Conservation (phyloP, 2,888 invertebrate genomes). For the Pachliopta kotzebuea region DNA sequence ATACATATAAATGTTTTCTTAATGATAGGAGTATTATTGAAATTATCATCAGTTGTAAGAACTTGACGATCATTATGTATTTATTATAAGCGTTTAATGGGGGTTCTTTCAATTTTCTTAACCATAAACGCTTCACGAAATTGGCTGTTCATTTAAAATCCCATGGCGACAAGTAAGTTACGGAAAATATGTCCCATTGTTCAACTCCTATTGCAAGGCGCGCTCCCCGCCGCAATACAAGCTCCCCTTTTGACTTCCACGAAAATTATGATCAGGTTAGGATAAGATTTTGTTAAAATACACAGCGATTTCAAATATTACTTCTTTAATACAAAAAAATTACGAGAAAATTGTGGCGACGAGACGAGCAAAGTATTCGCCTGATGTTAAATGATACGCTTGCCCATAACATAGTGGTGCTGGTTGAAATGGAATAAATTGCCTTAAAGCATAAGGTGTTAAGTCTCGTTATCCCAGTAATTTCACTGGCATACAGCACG, state of each 20-base stretch:
- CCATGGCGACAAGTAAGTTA: slow-evolving; percentile 50
- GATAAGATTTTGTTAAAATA: slow-evolving; percentile 33
- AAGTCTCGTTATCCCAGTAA: too few relatives aligned
- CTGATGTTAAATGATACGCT: too few relatives aligned
- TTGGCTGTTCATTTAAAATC: slow-evolving; percentile 46
- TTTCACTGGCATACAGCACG: too few relatives aligned
- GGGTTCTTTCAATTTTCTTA: slow-evolving; percentile 6
- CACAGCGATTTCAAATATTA: slow-evolving; percentile 10
- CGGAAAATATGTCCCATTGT: slow-evolving; percentile 61
- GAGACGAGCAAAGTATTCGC: too few relatives aligned
- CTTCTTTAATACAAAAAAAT: too few relatives aligned
- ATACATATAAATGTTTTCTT: too few relatives aligned
- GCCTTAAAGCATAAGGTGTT: too few relatives aligned
- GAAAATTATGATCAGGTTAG: slow-evolving; percentile 58
- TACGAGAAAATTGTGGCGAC: too few relatives aligned
- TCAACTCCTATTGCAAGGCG: slow-evolving; percentile 55
- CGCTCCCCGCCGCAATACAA: slow-evolving; percentile 49
- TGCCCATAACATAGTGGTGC: too few relatives aligned
- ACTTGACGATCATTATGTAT: not conserved
- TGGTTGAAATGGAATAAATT: too few relatives aligned
- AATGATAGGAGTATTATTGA: too few relatives aligned
- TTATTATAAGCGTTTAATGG: slow-evolving; percentile 7
- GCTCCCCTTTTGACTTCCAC: slow-evolving; percentile 52
- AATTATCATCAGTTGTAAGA: not conserved
- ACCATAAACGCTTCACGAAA: slow-evolving; percentile 36